Conservation (phyloP, 2,888 invertebrate species). For the Idaea aversata region DNA sequence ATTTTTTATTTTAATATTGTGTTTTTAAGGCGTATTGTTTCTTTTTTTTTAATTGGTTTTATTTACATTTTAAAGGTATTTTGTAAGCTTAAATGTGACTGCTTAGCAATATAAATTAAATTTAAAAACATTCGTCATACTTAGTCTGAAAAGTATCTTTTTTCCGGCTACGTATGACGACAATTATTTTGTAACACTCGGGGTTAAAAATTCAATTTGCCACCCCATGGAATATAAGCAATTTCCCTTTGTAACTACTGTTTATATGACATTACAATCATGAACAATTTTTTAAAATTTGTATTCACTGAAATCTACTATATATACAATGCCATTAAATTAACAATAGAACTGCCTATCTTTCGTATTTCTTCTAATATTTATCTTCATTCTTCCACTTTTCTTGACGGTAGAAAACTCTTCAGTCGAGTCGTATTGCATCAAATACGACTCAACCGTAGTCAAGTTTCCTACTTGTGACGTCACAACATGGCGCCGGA, state of each 20-base stretch:
- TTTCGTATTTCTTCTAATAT: neutral
- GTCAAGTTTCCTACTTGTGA: neutral
- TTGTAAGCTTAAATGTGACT: neutral
- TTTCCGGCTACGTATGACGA: neutral
- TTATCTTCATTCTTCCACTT: too few relatives aligned
- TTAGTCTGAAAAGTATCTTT: neutral
- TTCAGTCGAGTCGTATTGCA: too few relatives aligned
- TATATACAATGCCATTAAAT: neutral
- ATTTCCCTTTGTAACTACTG: neutral
- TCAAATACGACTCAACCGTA: too few relatives aligned
- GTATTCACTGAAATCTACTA: neutral
- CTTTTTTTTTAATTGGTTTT: neutral
- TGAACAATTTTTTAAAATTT: neutral
- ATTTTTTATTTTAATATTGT: neutral
- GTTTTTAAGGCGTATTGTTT: neutral
- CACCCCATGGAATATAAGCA: neutral
- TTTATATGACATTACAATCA: neutral
- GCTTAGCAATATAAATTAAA: neutral
- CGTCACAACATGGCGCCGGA: neutral
- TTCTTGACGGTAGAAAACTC: too few relatives aligned
- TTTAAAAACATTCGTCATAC: neutral
- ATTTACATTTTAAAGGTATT: conserved; percentile 6
- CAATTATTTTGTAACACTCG: neutral
- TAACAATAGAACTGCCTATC: neutral
- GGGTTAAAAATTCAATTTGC: neutral